These are phyloP conservation scores for Alligator mississippiensis DNA, from an alignment of 2,113 vertebrate species.

Conservation along the genomic window DNA sequence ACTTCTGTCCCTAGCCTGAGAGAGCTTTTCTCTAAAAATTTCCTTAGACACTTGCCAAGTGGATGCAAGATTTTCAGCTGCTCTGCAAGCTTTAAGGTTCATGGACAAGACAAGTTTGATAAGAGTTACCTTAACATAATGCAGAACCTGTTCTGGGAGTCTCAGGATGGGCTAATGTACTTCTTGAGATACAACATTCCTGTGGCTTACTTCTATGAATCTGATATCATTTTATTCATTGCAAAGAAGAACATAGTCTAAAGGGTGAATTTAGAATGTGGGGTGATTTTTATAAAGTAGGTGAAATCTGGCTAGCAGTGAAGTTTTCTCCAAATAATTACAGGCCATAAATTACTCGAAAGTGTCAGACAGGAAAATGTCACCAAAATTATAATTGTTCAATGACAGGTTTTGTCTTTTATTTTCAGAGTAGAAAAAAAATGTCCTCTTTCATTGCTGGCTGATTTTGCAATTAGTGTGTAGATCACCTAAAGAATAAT, in stretches of 20 bases:
- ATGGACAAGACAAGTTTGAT: not conserved
- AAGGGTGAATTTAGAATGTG: not conserved
- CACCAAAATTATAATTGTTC: not conserved
- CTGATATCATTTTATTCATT: not conserved
- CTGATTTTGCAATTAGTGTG: not conserved
- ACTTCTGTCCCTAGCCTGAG: not conserved
- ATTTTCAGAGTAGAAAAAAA: not conserved
- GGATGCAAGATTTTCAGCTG: not conserved
- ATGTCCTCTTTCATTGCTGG: not conserved
- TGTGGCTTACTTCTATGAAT: slow-evolving; percentile 8
- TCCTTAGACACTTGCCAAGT: not conserved
- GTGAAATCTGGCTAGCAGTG: not conserved
- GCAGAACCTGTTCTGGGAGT: not conserved
- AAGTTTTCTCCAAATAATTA: not conserved
- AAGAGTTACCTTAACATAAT: not conserved
- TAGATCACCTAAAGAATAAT: not conserved
- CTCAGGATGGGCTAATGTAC: not conserved
- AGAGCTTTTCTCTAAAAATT: not conserved
- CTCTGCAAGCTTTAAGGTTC: not conserved
- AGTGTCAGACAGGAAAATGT: not conserved
- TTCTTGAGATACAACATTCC: not conserved
- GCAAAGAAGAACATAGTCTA: not conserved
- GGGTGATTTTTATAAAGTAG: not conserved
- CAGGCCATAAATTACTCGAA: not conserved
- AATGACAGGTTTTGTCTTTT: not conserved